A percentile compares a stretch with the other conserved stretches of the same genome.
phyloP scores from a whole-genome alignment of 1,140 invertebrate genomes.

The Nasonia vitripennis region DNA sequence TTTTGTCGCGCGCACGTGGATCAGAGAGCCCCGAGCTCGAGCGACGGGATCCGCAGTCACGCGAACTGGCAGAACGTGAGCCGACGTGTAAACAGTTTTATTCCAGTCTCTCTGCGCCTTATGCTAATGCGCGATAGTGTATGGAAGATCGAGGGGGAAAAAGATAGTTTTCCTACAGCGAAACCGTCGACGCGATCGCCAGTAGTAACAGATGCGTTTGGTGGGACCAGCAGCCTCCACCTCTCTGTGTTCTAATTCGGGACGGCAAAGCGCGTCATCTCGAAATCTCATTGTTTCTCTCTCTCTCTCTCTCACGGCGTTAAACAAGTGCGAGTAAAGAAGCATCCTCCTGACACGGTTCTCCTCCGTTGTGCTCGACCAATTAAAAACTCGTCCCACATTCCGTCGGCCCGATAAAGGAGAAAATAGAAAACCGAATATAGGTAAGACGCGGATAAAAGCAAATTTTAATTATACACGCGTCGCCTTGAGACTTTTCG shows the following conservation, averaged over 20 bases:
- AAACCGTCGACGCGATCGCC: no score
- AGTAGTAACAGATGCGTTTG: no score
- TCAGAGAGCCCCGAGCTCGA: not conserved
- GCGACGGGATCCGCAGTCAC: not conserved
- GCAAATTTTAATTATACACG: not conserved
- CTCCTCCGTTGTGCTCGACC: not conserved
- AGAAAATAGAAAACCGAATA: not conserved
- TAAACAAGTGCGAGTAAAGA: slow-evolving; percentile 26
- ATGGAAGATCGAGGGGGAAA: no score
- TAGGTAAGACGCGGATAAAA: not conserved
- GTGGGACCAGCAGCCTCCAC: not conserved
- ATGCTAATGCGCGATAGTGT: not conserved
- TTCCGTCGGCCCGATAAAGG: not conserved
- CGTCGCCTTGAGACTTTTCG: no score
- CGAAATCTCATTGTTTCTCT: not conserved
- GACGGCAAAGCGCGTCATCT: not conserved
- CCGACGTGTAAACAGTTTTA: not conserved
- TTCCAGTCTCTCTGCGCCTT: not conserved
- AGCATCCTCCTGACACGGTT: slow-evolving; percentile 21
- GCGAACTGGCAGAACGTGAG: not conserved
- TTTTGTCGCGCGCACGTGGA: not conserved
- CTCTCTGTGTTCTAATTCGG: not conserved
- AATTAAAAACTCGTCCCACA: slow-evolving; percentile 32
- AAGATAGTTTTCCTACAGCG: no score
- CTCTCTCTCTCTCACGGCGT: not conserved